These are phyloP conservation scores for Eurytemora carolleeae DNA, from an alignment of 1,140 invertebrate species.

Conservation along the genomic window DNA sequence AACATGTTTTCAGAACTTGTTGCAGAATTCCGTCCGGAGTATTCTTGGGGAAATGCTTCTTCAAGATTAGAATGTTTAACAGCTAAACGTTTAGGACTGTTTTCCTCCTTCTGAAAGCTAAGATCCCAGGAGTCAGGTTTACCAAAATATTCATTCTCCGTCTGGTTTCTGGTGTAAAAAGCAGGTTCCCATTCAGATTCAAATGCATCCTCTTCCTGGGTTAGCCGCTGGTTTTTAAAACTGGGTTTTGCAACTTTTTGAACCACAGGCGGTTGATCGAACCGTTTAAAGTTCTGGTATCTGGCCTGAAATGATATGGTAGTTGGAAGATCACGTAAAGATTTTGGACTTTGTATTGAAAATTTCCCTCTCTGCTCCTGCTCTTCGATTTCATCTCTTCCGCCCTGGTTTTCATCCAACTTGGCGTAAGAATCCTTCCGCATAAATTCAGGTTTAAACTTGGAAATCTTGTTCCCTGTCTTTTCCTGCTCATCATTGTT, in stretches of 20 bases:
- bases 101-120: too few species aligned
- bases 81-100: too few species aligned
- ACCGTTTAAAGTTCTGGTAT: not conserved
- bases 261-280: too few species aligned
- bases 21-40: not conserved
- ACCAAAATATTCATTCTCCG: not conserved
- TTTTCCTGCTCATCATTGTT: not conserved
- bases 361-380: not conserved
- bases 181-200: not conserved
- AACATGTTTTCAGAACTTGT: not conserved
- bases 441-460: not conserved
- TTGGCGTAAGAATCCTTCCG: not conserved
- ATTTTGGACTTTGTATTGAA: not conserved
- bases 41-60: not conserved
- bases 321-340: not conserved
- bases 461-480: not conserved
- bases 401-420: not conserved
- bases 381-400: not conserved
- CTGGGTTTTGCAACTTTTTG: not conserved
- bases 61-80: not conserved
- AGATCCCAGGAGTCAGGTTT: too few species aligned
- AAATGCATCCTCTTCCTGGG: not conserved
- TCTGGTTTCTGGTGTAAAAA: not conserved
- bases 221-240: not conserved
- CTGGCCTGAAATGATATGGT: not conserved